These are phyloP conservation scores for Volucella inflata DNA, from an alignment of 2,888 invertebrate genomes.

Conservation along the genomic window DNA sequence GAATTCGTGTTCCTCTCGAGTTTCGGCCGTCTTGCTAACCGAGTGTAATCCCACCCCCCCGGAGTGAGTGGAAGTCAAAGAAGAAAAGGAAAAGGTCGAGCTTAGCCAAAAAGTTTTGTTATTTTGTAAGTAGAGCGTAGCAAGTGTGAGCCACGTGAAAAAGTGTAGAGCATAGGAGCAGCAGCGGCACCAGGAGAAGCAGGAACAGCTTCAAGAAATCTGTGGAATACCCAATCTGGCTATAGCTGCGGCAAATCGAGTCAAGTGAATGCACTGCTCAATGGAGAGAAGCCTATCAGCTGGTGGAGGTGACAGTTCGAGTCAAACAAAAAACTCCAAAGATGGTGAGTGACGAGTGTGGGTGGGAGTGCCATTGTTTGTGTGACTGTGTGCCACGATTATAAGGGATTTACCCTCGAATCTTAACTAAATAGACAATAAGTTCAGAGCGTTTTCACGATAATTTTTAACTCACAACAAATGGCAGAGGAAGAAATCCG, in stretches of 20 bases:
- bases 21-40: constrained; percentile 17
- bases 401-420: too few species aligned
- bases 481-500: constrained; percentile 24
- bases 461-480: neutral
- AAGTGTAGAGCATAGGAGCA: neutral
- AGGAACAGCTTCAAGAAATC: constrained; percentile 18
- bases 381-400: neutral
- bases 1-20: constrained; percentile 73
- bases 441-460: too few species aligned
- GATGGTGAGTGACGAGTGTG: constrained; percentile 87
- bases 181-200: neutral
- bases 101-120: constrained; percentile 6
- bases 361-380: neutral
- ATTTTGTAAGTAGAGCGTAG: constrained; percentile 54
- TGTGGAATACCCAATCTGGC: constrained; percentile 52
- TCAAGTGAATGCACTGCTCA: constrained; percentile 88
- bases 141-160: constrained; percentile 62
- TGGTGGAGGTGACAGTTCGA: constrained; percentile 88
- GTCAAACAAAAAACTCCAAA: constrained; percentile 88
- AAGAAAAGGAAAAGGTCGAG: constrained; percentile 5
- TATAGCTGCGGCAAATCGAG: constrained; percentile 57
- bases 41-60: neutral
- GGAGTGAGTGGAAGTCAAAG: constrained; percentile 26
- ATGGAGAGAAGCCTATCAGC: constrained; percentile 90
- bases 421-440: too few species aligned